Evolutionary conservation across 2,113 vertebrate species (phyloP), one percentile per base, ranked within the genome.

Genomic region (Uropsilus gracilis): DNA sequence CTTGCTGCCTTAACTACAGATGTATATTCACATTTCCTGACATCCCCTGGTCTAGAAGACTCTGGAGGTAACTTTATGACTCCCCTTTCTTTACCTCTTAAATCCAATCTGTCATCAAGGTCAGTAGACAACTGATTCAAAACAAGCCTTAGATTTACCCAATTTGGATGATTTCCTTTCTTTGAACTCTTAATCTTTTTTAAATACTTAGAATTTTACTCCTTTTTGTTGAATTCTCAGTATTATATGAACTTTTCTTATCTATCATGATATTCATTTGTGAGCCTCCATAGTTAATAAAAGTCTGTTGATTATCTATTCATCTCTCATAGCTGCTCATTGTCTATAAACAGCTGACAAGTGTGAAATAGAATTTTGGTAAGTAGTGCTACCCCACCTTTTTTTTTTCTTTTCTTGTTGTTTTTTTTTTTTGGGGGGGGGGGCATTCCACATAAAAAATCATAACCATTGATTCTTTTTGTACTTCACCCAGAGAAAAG

Each of bases 401-500:
- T 57, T 61, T 34, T n/a, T n/a, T n/a, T n/a, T n/a, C n/a, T n/a
- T n/a, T n/a, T n/a, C n/a, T n/a, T n/a, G n/a, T n/a, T n/a, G n/a
- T n/a, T n/a, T n/a, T n/a, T n/a, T n/a, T n/a, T n/a, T n/a, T n/a
- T n/a, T n/a, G n/a, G n/a, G n/a, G n/a, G n/a, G n/a, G n/a, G n/a
- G n/a, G n/a, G 2, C 13, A 59, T 64, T 34, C 39, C 37, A 34
- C 16, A n/a, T 76, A 73, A 94, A 95, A 34, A n/a, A 18, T 16
- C 34, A 22, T 13, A 73, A 61, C 20, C 3, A 0, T 14, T 77
- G 57, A 59, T 14, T 55, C 32, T 53, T 57, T 80, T 68, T 89
- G 66, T 63, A 80, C 24, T 73, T 86, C 59, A 61, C 42, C 22
- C 75, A 87, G 32, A 89, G 68, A 28, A 92, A 88, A 92, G 50